A percentile compares a stretch with the other conserved stretches of the same genome.
Evolutionary conservation across 2,113 vertebrate species (phyloP).

Genomic region (Perca flavescens): DNA sequence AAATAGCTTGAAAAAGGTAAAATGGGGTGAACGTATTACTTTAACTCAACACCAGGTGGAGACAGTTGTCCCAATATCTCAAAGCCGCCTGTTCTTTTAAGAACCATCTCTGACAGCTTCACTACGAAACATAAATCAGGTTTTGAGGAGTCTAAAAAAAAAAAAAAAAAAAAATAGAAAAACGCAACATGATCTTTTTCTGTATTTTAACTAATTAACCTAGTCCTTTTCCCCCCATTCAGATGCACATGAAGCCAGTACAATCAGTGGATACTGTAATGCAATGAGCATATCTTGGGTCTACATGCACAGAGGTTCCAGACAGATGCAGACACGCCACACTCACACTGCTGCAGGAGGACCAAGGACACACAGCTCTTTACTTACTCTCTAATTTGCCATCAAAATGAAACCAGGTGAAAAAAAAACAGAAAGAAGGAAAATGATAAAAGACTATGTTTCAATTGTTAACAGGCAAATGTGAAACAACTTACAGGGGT

Average conservation of each 20-base stretch:
- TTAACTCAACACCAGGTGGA: conserved; percentile 18
- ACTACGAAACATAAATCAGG: background rate
- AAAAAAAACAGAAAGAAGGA: conserved; percentile 73
- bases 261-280: conserved; percentile 45
- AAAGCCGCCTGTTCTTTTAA: background rate
- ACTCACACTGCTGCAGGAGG: conserved; percentile 66
- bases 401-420: conserved; percentile 82
- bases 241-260: conserved; percentile 51
- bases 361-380: conserved; percentile 69
- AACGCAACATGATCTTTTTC: background rate
- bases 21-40: conserved; percentile 9
- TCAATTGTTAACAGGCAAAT: conserved; percentile 55
- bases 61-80: background rate
- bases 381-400: conserved; percentile 88
- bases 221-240: background rate
- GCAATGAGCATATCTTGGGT: conserved; percentile 73
- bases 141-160: background rate
- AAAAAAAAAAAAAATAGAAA: background rate
- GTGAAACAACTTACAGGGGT: conserved; percentile 51
- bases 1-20: background rate
- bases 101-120: background rate
- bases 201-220: background rate
- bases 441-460: conserved; percentile 69
- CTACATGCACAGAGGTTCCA: conserved; percentile 74
- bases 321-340: conserved; percentile 72